Evolutionary conservation across 2,888 invertebrate genomes (phyloP).

Genomic region (Hyposoter dolosus): DNA sequence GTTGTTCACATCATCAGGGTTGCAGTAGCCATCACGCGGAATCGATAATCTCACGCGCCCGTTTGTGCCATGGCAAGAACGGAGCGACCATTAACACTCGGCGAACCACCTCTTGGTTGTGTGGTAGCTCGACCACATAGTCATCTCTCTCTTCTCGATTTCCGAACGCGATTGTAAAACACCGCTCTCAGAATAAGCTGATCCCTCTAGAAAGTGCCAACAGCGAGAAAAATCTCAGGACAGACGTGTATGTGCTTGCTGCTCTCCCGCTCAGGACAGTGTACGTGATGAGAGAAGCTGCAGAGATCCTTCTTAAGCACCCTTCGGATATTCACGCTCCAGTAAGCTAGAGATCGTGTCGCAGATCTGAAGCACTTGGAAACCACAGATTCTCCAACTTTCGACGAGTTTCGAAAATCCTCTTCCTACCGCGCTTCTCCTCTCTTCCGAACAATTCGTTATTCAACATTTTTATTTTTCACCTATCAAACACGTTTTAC

Average conservation of each 20-base stretch:
- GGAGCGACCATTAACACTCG: constrained; percentile 61
- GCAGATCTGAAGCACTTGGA: constrained; percentile 50
- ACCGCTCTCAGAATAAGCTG: constrained; percentile 38
- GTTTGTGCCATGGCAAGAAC: constrained; percentile 9
- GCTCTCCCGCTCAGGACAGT: constrained; percentile 41
- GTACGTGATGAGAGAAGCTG: constrained; percentile 45
- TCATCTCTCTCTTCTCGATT: constrained; percentile 35
- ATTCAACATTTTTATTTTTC: constrained; percentile 53
- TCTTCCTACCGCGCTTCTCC: constrained; percentile 24
- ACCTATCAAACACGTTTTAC: constrained; percentile 25
- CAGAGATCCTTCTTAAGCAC: constrained; percentile 23
- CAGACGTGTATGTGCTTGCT: constrained; percentile 19
- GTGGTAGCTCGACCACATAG: constrained; percentile 40
- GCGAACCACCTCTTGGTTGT: constrained; percentile 16
- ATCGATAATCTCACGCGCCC: constrained; percentile 56
- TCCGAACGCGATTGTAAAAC: constrained; percentile 59
- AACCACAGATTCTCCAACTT: constrained; percentile 47
- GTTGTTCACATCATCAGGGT: constrained; percentile 54
- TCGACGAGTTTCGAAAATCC: constrained; percentile 33
- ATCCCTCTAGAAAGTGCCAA: constrained; percentile 50
- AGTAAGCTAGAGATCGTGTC: constrained; percentile 56
- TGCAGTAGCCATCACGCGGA: constrained; percentile 43
- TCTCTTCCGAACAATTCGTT: constrained; percentile 23
- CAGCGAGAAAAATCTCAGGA: neutral
- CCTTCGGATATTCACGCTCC: constrained; percentile 1